Evolutionary conservation across 2,113 vertebrate genomes (phyloP).

Genomic region (Haemorhous mexicanus): DNA sequence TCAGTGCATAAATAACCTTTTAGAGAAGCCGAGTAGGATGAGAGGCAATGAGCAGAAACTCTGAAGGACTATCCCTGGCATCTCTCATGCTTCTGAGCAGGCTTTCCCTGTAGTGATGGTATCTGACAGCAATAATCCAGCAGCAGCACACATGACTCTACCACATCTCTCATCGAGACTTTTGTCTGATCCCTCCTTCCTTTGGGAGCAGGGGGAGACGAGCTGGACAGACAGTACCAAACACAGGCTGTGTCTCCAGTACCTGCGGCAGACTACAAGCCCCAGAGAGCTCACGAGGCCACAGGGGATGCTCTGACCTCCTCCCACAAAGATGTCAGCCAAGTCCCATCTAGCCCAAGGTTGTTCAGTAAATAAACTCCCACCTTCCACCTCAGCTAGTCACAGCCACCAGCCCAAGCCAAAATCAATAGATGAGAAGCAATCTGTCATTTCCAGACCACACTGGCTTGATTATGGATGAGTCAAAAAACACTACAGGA

Average conservation of each 20-base stretch:
- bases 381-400: conserved; percentile 4
- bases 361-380: conserved; percentile 17
- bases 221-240: rapidly evolving
- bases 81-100: not conserved
- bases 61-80: not conserved
- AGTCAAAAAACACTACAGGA: conserved; percentile 11
- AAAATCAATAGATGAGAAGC: conserved; percentile 37
- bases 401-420: not conserved
- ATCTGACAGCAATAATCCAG: not conserved
- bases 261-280: not conserved
- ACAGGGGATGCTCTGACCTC: not conserved
- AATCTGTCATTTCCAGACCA: conserved; percentile 24
- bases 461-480: not conserved
- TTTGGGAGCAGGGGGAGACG: not conserved
- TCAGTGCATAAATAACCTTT: not conserved
- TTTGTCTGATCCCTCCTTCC: not conserved
- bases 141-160: not conserved
- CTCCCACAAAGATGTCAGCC: not conserved
- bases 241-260: not conserved
- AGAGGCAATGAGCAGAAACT: not conserved
- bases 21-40: not conserved
- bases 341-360: not conserved
- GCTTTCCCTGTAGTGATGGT: not conserved
- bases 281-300: not conserved
- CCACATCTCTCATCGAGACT: not conserved